phyloP scores from a whole-genome alignment of 1,140 invertebrate genomes.

The Penaeus indicus region DNA sequence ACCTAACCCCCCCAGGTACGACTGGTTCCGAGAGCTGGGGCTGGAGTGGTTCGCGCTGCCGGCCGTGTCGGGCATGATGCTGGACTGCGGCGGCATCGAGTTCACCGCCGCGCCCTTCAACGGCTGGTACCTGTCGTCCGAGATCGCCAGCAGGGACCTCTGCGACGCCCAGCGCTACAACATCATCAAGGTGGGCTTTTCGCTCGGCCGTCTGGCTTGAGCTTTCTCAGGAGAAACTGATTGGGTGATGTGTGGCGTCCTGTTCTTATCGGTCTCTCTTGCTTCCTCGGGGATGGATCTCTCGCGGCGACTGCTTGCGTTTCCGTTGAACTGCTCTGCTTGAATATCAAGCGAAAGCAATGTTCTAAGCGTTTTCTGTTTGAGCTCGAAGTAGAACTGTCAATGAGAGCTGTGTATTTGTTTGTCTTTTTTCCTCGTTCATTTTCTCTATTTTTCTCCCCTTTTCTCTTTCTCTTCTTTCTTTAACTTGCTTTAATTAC shows the following conservation, averaged over 20 bases:
- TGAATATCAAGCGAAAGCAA: too few relatives aligned
- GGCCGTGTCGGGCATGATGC: slow-evolving; percentile 88
- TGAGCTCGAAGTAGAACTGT: too few relatives aligned
- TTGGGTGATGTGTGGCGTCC: too few relatives aligned
- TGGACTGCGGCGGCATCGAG: slow-evolving; percentile 93
- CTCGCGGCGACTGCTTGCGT: too few relatives aligned
- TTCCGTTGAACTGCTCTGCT: too few relatives aligned
- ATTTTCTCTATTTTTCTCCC: too few relatives aligned
- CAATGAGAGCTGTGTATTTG: too few relatives aligned
- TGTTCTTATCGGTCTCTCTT: too few relatives aligned
- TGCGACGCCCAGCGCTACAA: slow-evolving; percentile 90
- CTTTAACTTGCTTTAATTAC: neutral
- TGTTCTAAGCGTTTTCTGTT: too few relatives aligned
- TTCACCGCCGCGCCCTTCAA: slow-evolving; percentile 94
- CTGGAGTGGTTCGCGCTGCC: slow-evolving; percentile 92
- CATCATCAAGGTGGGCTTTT: slow-evolving; percentile 81
- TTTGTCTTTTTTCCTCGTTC: neutral
- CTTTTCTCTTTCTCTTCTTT: neutral
- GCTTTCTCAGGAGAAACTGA: neutral
- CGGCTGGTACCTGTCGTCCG: slow-evolving; percentile 97
- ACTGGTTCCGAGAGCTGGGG: slow-evolving; percentile 87
- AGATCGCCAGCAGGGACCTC: slow-evolving; percentile 91
- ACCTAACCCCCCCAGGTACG: slow-evolving; percentile 75
- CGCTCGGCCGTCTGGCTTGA: neutral
- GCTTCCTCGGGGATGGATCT: too few relatives aligned